Conservation (phyloP, 2,888 invertebrate genomes). For the Glaucopsyche alexis region DNA sequence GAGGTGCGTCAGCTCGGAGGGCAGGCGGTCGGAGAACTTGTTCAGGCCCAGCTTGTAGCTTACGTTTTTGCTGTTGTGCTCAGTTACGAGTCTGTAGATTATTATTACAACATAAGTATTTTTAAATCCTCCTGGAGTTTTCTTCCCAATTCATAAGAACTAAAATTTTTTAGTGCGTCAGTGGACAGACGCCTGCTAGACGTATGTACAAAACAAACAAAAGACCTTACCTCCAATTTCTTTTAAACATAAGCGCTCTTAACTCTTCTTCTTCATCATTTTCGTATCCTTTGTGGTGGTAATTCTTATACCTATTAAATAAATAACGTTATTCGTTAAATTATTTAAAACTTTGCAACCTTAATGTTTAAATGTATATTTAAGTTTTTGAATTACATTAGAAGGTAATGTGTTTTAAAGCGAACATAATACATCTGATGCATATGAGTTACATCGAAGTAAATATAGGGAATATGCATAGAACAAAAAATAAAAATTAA, state of each 20-base stretch:
- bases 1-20: slow-evolving; percentile 44
- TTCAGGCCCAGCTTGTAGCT: slow-evolving; percentile 51
- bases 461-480: too few relatives aligned
- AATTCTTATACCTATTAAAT: slow-evolving; percentile 44
- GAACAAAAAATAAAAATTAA: too few relatives aligned
- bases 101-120: neutral
- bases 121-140: too few relatives aligned
- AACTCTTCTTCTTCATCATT: slow-evolving; percentile 44
- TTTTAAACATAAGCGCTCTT: slow-evolving; percentile 49
- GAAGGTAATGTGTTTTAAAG: too few relatives aligned
- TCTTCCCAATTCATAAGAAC: too few relatives aligned
- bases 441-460: too few relatives aligned
- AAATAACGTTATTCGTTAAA: slow-evolving; percentile 26
- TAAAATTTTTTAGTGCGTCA: too few relatives aligned
- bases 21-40: slow-evolving; percentile 50
- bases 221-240: slow-evolving; percentile 49
- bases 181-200: too few relatives aligned
- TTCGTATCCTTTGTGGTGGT: slow-evolving; percentile 47
- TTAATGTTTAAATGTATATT: too few relatives aligned
- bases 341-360: too few relatives aligned
- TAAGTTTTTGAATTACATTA: too few relatives aligned
- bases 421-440: too few relatives aligned
- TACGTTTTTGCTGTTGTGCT: slow-evolving; percentile 50
- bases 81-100: slow-evolving; percentile 44
- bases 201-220: neutral